Conservation (phyloP, 2,797 vertebrate genomes). For the Enteromius mattozi region DNA sequence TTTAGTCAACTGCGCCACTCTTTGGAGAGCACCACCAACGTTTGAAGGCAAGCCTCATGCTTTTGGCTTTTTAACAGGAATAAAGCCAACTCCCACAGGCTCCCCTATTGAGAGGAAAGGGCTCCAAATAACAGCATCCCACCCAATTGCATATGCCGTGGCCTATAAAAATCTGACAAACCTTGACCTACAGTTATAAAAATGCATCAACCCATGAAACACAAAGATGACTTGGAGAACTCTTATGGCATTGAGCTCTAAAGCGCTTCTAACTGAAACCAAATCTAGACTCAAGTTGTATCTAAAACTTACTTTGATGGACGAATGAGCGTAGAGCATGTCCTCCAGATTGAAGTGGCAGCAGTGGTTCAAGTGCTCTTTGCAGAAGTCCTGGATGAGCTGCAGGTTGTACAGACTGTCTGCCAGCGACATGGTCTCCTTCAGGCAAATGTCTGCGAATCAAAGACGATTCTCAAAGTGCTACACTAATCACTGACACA, state of each 20-base stretch:
- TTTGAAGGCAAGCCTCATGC: constrained; percentile 68
- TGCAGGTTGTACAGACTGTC: constrained; percentile 96
- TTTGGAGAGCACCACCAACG: constrained; percentile 30
- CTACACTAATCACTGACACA: background rate
- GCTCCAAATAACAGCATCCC: constrained; percentile 20
- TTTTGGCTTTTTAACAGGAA: constrained; percentile 47
- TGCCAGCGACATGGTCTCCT: constrained; percentile 93
- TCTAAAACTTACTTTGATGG: constrained; percentile 86
- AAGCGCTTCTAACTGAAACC: background rate
- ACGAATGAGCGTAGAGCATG: constrained; percentile 94
- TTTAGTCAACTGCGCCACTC: constrained; percentile 21
- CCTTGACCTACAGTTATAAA: background rate
- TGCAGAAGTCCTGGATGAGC: constrained; percentile 94
- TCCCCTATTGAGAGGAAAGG: constrained; percentile 25
- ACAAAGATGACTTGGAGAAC: background rate
- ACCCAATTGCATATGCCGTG: background rate
- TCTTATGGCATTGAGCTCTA: background rate
- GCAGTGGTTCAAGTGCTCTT: constrained; percentile 90
- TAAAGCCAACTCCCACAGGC: constrained; percentile 33
- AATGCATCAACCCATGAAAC: background rate
- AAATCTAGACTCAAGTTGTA: background rate
- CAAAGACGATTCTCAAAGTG: constrained; percentile 13
- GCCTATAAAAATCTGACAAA: background rate
- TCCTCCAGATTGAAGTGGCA: constrained; percentile 97
- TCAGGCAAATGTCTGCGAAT: constrained; percentile 90